Evolutionary conservation across 2,113 vertebrate genomes (phyloP).

Genomic region (Ardeotis arabs): DNA sequence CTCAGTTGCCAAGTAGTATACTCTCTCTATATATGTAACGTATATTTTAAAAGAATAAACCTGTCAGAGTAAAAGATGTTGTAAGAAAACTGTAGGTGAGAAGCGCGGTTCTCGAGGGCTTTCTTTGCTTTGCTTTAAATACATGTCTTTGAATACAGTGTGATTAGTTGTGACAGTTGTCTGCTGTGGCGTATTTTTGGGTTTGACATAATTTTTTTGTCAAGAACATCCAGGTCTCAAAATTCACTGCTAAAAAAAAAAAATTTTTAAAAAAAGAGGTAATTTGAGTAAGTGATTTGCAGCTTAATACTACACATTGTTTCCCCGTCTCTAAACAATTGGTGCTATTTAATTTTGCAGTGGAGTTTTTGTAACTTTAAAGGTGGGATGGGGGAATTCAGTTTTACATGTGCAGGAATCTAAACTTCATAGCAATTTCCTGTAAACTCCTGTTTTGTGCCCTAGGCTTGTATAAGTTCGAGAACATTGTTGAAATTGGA

Average conservation of each 20-base stretch:
- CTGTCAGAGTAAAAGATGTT: neutral
- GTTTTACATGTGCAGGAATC: constrained; percentile 3
- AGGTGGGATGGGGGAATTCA: neutral
- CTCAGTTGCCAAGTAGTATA: neutral
- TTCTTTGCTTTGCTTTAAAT: neutral
- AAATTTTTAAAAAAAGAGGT: neutral
- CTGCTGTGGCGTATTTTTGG: neutral
- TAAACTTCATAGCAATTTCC: constrained; percentile 24
- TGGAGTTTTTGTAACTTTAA: neutral
- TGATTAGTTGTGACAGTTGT: neutral
- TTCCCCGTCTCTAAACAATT: neutral
- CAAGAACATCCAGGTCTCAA: neutral
- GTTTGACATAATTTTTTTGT: neutral
- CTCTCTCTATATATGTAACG: neutral
- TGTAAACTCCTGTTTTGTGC: constrained; percentile 22
- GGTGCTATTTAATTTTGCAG: neutral
- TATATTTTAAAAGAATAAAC: neutral
- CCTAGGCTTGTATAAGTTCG: neutral
- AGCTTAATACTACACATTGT: neutral
- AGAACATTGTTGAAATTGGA: constrained; percentile 32
- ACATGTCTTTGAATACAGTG: neutral
- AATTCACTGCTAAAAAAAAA: neutral
- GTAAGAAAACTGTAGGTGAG: neutral
- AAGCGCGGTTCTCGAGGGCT: neutral
- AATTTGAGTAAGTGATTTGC: neutral